A percentile compares a stretch with the other conserved stretches of the same genome.
Conservation (phyloP, 2,113 vertebrate genomes). For the Siniperca knerii region DNA sequence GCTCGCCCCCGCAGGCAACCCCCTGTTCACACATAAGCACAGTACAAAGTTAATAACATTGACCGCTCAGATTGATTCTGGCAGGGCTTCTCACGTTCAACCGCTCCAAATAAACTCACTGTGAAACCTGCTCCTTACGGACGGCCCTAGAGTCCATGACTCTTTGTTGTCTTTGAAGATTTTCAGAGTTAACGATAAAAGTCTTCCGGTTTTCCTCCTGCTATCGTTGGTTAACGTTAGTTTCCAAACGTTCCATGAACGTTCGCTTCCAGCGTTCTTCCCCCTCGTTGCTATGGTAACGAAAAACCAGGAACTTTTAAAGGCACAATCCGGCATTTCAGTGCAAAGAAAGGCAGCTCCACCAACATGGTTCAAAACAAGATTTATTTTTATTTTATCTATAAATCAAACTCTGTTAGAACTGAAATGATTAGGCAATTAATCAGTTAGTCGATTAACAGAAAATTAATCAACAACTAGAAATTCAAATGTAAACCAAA, state of each 20-base stretch:
- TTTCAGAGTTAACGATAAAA: background rate
- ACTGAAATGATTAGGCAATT: background rate
- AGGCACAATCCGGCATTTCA: background rate
- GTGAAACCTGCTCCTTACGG: constrained; percentile 56
- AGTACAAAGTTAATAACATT: background rate
- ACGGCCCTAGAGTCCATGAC: constrained; percentile 14
- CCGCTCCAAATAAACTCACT: constrained; percentile 51
- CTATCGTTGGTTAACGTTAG: background rate
- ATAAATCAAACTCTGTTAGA: background rate
- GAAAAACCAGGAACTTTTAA: constrained; percentile 1
- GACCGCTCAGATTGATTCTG: constrained; percentile 18
- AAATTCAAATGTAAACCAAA: background rate
- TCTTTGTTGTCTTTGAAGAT: background rate
- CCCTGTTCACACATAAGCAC: constrained; percentile 57
- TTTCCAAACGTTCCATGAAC: background rate
- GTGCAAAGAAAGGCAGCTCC: background rate
- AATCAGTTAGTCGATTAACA: background rate
- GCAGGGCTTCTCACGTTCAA: constrained; percentile 2
- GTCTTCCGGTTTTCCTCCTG: background rate
- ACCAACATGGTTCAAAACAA: background rate
- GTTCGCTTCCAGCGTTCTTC: too few species aligned
- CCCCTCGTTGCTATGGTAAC: constrained; percentile 46
- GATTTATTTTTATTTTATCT: background rate
- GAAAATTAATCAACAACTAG: background rate
- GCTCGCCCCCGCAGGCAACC: background rate